phyloP scores from a whole-genome alignment of 2,888 invertebrate genomes.

The Physocephala rufipes region DNA sequence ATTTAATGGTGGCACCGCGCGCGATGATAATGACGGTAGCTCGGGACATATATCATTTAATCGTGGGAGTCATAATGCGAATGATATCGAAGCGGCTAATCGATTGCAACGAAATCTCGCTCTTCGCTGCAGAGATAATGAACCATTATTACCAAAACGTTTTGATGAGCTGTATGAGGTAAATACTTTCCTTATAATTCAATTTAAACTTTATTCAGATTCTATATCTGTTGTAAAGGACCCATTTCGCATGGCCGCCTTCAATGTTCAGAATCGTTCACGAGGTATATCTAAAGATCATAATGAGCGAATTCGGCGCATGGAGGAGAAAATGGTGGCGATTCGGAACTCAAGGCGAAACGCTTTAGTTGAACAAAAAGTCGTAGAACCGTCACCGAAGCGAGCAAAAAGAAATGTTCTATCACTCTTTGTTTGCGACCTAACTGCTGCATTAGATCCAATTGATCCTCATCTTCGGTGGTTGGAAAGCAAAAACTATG shows the following conservation, averaged over 20 bases:
- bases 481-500: conserved; percentile 69
- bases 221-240: conserved; percentile 50
- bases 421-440: conserved; percentile 87
- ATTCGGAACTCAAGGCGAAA: conserved; percentile 61
- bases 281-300: conserved; percentile 70
- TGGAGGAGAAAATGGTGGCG: conserved; percentile 71
- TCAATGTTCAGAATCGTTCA: conserved; percentile 65
- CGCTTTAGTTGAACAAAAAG: conserved; percentile 52
- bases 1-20: conserved; percentile 41
- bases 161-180: conserved; percentile 65
- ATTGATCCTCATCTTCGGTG: conserved; percentile 67
- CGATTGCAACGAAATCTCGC: conserved; percentile 64
- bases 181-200: neutral
- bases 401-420: conserved; percentile 75
- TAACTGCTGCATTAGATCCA: conserved; percentile 75
- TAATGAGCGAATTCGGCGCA: conserved; percentile 72
- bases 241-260: conserved; percentile 71
- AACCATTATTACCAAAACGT: conserved; percentile 62
- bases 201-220: neutral
- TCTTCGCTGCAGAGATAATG: conserved; percentile 62
- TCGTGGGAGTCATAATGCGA: conserved; percentile 38
- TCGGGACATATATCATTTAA: neutral
- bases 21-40: conserved; percentile 48
- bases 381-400: conserved; percentile 68
- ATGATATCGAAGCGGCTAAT: conserved; percentile 62